Percentiles rank a stretch among this genome's conserved stretches.
phyloP scores from a whole-genome alignment of 1,140 invertebrate species.

The Helicorthomorpha holstii region DNA sequence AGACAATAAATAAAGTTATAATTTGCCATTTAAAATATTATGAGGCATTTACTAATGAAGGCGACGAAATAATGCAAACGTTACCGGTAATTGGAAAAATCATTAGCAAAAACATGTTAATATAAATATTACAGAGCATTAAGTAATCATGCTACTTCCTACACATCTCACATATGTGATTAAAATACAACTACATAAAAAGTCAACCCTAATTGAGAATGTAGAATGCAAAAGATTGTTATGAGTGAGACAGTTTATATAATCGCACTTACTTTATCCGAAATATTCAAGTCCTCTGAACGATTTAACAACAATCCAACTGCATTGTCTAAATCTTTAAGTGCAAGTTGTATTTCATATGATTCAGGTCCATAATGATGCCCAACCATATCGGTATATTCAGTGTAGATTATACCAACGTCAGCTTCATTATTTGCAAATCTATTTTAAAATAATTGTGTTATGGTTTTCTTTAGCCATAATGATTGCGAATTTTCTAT shows the following conservation, averaged over 20 bases:
- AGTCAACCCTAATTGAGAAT: background rate
- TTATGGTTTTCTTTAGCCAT: too few species aligned
- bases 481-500: too few species aligned
- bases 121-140: too few species aligned
- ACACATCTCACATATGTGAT: background rate
- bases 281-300: background rate
- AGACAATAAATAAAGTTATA: background rate
- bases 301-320: conserved; percentile 16
- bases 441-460: background rate
- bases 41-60: too few species aligned
- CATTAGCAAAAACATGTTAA: too few species aligned
- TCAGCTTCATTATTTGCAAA: background rate
- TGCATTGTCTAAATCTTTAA: conserved; percentile 20
- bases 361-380: conserved; percentile 23
- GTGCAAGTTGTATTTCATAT: conserved; percentile 14
- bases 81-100: too few species aligned
- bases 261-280: background rate
- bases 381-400: conserved; percentile 20
- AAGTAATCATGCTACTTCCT: background rate
- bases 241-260: too few species aligned
- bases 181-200: background rate
- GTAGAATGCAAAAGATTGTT: background rate
- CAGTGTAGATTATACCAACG: conserved; percentile 15
- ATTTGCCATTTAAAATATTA: too few species aligned
- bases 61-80: too few species aligned